Evolutionary conservation across 2,113 vertebrate species (phyloP), one percentile per base, ranked within the genome.

Genomic region (Cebus imitator): DNA sequence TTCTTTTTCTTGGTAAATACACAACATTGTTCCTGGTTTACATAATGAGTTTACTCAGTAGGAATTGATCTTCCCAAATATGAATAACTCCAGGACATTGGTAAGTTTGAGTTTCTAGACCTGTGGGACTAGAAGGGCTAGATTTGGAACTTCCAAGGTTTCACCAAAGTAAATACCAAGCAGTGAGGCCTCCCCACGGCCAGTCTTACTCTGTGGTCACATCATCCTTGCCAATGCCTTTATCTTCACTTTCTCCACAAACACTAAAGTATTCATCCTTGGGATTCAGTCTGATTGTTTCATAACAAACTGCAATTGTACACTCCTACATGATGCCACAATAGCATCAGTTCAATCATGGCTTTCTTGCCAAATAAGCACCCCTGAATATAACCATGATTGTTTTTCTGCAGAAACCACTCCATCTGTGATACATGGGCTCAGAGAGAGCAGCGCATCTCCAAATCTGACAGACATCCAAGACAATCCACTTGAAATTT

Each of bases 261-360:
- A 76, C n/a, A 73, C 76, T 87, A 82, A 90, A 93, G 87, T 87
- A 97, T n/a, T 72, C 32, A 90, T 88, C 81, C 57, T 97, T 94
- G 87, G 96, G 95, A 97, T 66, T 76, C 45, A 23, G 43, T 92
- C 80, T 96, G 97, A 98, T 72, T 96, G 87, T 97, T 98, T 97
- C 97, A 98, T 94, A 98, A 97, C 90, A 98, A 98, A 98, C 93
- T 97, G 66, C 97, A 98, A 98, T 98, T 98, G 97, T 45, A 97
- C 58, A 95, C 43, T 98, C 96, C 94, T 96, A 94, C 73, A 30
- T 96, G 92, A 91, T 96, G 86, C 90, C 96, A 89, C 79, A 90
- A 89, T 96, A 94, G 83, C 96, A 96, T 94, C 81, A 64, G 68
- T 96, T 97, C 75, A 68, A 87, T 95, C 85, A 92, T n/a, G 73